Conservation (phyloP, 2,113 vertebrate genomes). For the Genyomyrus donnyi region DNA sequence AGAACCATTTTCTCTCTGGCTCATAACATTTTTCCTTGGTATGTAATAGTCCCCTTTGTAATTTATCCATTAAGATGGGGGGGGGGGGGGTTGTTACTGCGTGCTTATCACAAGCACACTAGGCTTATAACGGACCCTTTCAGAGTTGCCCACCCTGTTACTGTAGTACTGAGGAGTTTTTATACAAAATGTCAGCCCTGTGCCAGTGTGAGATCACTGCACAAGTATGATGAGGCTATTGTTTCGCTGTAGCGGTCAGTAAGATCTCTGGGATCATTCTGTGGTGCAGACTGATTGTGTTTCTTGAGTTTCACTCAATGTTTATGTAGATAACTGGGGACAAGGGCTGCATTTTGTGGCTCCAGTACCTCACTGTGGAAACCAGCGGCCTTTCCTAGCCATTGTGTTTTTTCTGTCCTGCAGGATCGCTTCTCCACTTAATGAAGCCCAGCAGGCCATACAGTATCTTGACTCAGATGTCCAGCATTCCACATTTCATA, state of each 20-base stretch:
- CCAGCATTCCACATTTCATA: neutral
- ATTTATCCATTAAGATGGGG: neutral
- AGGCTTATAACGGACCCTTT: constrained; percentile 7
- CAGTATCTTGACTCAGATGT: neutral
- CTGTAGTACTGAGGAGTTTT: neutral
- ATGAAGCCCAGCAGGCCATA: neutral
- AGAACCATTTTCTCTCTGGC: neutral
- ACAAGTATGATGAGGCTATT: neutral
- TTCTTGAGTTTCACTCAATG: constrained; percentile 3
- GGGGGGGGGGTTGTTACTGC: neutral
- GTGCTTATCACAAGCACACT: neutral
- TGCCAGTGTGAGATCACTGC: neutral
- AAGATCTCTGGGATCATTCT: neutral
- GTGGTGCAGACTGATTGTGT: neutral
- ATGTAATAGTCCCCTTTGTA: constrained; percentile 4
- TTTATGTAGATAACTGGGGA: neutral
- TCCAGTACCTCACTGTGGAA: neutral
- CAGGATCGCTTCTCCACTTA: neutral
- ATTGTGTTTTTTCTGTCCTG: neutral
- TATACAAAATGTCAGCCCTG: neutral
- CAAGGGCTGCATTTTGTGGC: neutral
- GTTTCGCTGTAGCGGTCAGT: neutral
- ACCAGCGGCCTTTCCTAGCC: neutral
- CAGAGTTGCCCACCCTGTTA: neutral
- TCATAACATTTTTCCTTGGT: neutral